Conservation (phyloP, 2,888 invertebrate species). For the Pelosia muscerda region DNA sequence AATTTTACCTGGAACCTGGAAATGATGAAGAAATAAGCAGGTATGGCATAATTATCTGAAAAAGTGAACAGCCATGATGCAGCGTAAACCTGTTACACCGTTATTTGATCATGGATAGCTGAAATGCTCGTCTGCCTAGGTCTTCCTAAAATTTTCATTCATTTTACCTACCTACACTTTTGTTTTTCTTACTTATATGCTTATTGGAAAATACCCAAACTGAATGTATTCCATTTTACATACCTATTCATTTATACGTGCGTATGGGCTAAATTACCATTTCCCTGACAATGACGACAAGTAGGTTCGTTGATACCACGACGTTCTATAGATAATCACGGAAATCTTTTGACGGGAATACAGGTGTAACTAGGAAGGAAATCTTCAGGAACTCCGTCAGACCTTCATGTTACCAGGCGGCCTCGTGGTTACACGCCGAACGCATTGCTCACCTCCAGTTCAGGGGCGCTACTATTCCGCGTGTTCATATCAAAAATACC, state of each 20-base stretch:
- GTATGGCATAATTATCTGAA: background rate
- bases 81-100: background rate
- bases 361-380: background rate
- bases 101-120: background rate
- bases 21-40: too few relatives aligned
- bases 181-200: too few relatives aligned
- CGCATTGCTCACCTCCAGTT: background rate
- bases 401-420: background rate
- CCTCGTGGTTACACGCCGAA: background rate
- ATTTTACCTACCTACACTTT: too few relatives aligned
- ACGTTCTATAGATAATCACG: too few relatives aligned
- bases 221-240: too few relatives aligned
- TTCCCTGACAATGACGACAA: background rate
- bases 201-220: too few relatives aligned
- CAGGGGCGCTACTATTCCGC: background rate
- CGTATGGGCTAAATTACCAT: too few relatives aligned
- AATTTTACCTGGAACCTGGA: background rate
- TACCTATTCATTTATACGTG: too few relatives aligned
- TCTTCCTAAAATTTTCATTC: too few relatives aligned
- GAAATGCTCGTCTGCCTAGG: too few relatives aligned
- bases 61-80: background rate
- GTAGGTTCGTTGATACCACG: background rate
- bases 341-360: background rate
- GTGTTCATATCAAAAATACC: background rate
- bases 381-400: background rate